Conservation (phyloP, 2,888 invertebrate genomes). For the Prenolepis imparis region DNA sequence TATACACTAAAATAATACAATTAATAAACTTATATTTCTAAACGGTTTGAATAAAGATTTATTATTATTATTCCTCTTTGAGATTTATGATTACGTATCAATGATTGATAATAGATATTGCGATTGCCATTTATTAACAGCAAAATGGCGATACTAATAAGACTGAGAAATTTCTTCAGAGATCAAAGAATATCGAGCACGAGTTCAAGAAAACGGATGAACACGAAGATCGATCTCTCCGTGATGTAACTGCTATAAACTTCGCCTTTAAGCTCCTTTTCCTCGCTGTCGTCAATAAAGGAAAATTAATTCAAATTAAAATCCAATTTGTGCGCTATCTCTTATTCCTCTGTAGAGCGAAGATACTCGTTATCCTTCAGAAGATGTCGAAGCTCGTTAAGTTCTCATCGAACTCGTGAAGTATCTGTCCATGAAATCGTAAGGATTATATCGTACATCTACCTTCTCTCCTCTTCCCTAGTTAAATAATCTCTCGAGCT, state of each 20-base stretch:
- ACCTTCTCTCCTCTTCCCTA: constrained; percentile 35
- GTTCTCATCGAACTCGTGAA: constrained; percentile 70
- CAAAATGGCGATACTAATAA: background rate
- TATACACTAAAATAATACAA: too few species aligned
- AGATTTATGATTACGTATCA: background rate
- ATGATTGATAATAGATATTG: background rate
- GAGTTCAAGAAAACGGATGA: constrained; percentile 46
- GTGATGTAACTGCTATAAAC: constrained; percentile 68
- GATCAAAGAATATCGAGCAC: constrained; percentile 41
- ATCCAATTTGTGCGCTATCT: constrained; percentile 73
- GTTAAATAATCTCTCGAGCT: constrained; percentile 43
- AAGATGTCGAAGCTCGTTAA: constrained; percentile 74
- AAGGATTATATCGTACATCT: constrained; percentile 56
- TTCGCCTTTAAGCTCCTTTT: constrained; percentile 60
- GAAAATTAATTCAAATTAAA: constrained; percentile 77
- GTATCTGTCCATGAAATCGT: constrained; percentile 63
- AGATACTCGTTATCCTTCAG: constrained; percentile 73
- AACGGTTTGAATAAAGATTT: too few species aligned
- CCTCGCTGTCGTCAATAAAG: constrained; percentile 66
- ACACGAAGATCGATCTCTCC: constrained; percentile 64
- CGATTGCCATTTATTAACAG: constrained; percentile 22
- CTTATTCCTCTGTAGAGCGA: constrained; percentile 58
- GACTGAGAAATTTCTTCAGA: constrained; percentile 14
- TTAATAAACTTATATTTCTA: too few species aligned
- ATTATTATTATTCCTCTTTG: background rate